A percentile compares a stretch with the other conserved stretches of the same genome.
These are phyloP conservation scores for Entelurus aequoreus DNA, from an alignment of 2,113 vertebrate species.

Conservation along the genomic window DNA sequence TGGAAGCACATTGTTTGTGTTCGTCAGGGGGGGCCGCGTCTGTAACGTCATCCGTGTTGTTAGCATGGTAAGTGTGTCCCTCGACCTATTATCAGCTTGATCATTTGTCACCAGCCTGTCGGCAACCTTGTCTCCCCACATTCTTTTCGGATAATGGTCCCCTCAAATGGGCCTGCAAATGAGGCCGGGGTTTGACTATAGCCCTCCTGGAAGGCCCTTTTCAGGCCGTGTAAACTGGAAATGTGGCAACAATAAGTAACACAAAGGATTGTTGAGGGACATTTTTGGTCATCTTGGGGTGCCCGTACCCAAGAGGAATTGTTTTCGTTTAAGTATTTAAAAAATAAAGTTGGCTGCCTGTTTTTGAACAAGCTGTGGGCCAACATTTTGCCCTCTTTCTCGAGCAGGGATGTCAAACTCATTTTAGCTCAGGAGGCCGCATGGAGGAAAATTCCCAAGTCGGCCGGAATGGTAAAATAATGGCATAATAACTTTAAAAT, in stretches of 20 bases:
- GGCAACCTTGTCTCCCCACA: slow-evolving; percentile 63
- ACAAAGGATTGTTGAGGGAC: slow-evolving; percentile 5
- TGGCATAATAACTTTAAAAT: no score
- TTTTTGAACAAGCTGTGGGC: no score
- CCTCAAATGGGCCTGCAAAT: slow-evolving; percentile 68
- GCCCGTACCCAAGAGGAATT: background rate
- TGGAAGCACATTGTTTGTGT: slow-evolving; percentile 71
- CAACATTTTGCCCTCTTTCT: no score
- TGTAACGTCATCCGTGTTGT: slow-evolving; percentile 58
- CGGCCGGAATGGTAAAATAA: no score
- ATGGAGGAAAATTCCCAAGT: no score
- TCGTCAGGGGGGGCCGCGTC: slow-evolving; percentile 54
- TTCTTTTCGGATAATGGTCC: slow-evolving; percentile 70
- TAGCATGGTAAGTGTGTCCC: slow-evolving; percentile 70
- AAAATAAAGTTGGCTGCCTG: no score
- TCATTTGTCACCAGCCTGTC: slow-evolving; percentile 77
- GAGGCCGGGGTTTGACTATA: slow-evolving; percentile 63
- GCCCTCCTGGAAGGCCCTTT: slow-evolving; percentile 52
- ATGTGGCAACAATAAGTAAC: slow-evolving; percentile 52
- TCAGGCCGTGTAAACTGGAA: slow-evolving; percentile 66
- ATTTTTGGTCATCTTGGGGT: slow-evolving; percentile 6
- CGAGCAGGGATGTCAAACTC: no score
- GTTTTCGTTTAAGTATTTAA: no score
- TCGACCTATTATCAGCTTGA: slow-evolving; percentile 64
- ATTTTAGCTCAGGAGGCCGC: no score